Base-by-base conservation (phyloP, 2,797 vertebrate species). In the Enoplosus armatus region DNA sequence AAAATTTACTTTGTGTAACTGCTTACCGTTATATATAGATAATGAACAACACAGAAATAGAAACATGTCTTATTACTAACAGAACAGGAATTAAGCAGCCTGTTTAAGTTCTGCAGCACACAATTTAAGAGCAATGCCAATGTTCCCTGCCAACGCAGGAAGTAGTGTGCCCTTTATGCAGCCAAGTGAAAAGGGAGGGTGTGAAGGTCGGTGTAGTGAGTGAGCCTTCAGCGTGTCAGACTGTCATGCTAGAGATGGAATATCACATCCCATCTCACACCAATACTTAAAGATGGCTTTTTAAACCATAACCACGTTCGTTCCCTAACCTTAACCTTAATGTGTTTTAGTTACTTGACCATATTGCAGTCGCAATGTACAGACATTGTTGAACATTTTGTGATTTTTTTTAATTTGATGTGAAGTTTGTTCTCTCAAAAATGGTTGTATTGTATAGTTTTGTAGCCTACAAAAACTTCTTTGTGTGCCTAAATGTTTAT, bases 181-280 rank as follows among this genome's bases (percentile, higher is more conserved):
- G 76, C 73, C 66, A 77, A 82, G 71, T 77, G 68, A 74, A 62
- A 55, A 70, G 82, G 73, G 67, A 67, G 51, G 60, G 8, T 80
- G 74, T 51, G 47, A 80, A 68, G 70, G 73, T 20, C 45, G 24
- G 24, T 41, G 15, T 65, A 51, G 65, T 55, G 82, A 83, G 66
- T 69, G 69, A 75, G 67, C 78, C 77, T 59, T 80, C 55, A 71
- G 41, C 24, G 4, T 62, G 63, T 83, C 66, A 70, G 22, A 61
- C 56, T 76, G 48, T 82, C 45, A 51, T 37, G 33, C 51, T 54
- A 27, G 41, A 61, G 48, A 65, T 3, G 0, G 29, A 70, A 63
- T 24, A 72, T 80, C 66, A 59, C 70, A 54, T 59, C 47, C 39
- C n/a, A 45, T 26, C 55, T 48, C 55, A 71, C 24, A 61, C 27